A percentile compares a stretch with the other conserved stretches of the same genome.
phyloP scores from a whole-genome alignment of 1,140 invertebrate genomes.

The Phymastichus coffea region DNA sequence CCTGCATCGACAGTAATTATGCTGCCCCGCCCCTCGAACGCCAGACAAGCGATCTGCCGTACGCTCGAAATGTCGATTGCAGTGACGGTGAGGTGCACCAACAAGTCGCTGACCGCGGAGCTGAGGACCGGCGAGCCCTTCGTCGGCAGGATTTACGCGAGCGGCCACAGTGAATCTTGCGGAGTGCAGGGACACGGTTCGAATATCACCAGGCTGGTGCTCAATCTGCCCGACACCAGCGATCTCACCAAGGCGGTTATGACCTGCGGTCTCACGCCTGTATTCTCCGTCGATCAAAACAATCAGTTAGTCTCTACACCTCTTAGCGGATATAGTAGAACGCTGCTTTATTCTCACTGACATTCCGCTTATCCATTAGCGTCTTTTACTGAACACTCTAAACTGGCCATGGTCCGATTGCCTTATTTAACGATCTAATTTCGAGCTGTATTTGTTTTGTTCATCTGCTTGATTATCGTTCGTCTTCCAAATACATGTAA shows the following conservation, averaged over 20 bases:
- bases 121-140: slow-evolving; percentile 57
- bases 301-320: slow-evolving; percentile 41
- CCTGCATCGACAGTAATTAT: slow-evolving; percentile 58
- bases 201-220: slow-evolving; percentile 49
- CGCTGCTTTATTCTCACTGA: too few species aligned
- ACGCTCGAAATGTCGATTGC: too few species aligned
- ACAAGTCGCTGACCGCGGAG: slow-evolving; percentile 53
- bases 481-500: too few species aligned
- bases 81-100: slow-evolving; percentile 59
- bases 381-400: too few species aligned
- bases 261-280: slow-evolving; percentile 45
- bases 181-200: slow-evolving; percentile 49
- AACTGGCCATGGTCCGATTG: too few species aligned
- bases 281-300: slow-evolving; percentile 41
- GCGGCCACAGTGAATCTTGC: slow-evolving; percentile 52
- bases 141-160: slow-evolving; percentile 55
- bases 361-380: too few species aligned
- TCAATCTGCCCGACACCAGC: slow-evolving; percentile 43
- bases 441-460: too few species aligned
- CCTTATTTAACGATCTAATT: too few species aligned
- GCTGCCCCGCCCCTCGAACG: too few species aligned
- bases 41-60: too few species aligned
- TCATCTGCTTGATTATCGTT: too few species aligned
- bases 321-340: too few species aligned
- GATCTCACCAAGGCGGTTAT: slow-evolving; percentile 20